Conservation (phyloP, 2,888 invertebrate genomes). For the Ellobium chinense region DNA sequence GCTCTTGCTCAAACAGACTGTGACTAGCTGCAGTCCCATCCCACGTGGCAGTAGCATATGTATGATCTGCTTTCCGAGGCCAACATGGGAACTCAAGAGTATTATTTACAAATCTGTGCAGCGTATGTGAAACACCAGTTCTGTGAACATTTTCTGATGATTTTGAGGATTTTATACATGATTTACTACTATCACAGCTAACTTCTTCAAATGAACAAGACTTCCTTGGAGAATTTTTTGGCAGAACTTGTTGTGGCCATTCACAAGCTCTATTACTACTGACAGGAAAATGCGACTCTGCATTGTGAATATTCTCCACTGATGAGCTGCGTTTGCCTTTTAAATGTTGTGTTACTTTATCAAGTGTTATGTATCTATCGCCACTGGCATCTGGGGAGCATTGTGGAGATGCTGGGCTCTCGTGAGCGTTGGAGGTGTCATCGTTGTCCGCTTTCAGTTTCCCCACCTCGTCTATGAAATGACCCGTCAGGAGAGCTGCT, state of each 20-base stretch:
- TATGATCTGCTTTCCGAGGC: constrained; percentile 48
- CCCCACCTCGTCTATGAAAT: neutral
- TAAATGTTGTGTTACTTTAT: neutral
- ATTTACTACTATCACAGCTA: constrained; percentile 20
- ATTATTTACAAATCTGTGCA: constrained; percentile 45
- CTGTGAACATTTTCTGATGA: constrained; percentile 38
- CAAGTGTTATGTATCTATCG: neutral
- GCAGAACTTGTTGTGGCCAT: constrained; percentile 35
- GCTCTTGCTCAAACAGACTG: constrained; percentile 41
- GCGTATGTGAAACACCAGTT: constrained; percentile 26
- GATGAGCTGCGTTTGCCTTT: constrained; percentile 38
- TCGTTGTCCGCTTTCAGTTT: neutral
- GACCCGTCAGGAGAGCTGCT: constrained; percentile 1
- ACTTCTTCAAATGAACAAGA: constrained; percentile 45
- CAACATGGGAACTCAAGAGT: constrained; percentile 45
- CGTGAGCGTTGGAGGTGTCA: neutral
- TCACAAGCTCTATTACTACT: constrained; percentile 19
- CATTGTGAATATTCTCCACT: constrained; percentile 30
- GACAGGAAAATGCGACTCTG: neutral
- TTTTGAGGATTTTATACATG: constrained; percentile 32
- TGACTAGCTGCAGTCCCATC: constrained; percentile 48
- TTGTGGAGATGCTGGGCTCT: neutral
- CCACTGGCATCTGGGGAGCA: neutral
- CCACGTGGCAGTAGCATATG: constrained; percentile 47
- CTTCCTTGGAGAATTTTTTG: constrained; percentile 34